phyloP scores from a whole-genome alignment of 2,888 invertebrate genomes.

The Myopa testacea region DNA sequence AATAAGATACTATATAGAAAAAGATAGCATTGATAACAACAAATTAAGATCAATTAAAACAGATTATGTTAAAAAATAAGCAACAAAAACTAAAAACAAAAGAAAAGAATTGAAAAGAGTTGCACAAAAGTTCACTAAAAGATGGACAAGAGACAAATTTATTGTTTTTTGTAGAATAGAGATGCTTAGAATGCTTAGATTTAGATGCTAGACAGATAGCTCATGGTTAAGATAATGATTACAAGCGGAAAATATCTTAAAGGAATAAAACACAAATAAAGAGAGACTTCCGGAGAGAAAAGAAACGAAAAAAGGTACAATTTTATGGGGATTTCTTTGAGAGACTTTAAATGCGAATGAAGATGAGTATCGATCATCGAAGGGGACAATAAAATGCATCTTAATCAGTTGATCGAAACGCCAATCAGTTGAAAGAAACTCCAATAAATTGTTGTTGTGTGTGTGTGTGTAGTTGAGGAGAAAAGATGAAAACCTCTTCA shows the following conservation, averaged over 20 bases:
- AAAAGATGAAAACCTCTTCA: too few species aligned
- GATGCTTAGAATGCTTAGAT: background rate
- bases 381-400: too few species aligned
- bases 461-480: too few species aligned
- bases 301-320: too few species aligned
- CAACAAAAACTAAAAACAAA: constrained; percentile 7
- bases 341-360: too few species aligned
- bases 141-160: background rate
- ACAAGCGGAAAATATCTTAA: background rate
- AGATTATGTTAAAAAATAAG: constrained; percentile 27
- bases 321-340: too few species aligned
- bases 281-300: too few species aligned
- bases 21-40: constrained; percentile 29
- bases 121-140: background rate
- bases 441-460: too few species aligned
- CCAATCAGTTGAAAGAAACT: too few species aligned
- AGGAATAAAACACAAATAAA: background rate
- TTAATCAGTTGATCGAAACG: too few species aligned
- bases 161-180: background rate
- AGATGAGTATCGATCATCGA: too few species aligned
- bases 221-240: background rate
- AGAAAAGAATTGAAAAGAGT: constrained; percentile 4
- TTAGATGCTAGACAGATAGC: too few species aligned
- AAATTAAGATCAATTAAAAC: constrained; percentile 38
- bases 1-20: constrained; percentile 4